These are phyloP conservation scores for Calidris pygmaea DNA, from an alignment of 2,113 vertebrate genomes.

Conservation along the genomic window DNA sequence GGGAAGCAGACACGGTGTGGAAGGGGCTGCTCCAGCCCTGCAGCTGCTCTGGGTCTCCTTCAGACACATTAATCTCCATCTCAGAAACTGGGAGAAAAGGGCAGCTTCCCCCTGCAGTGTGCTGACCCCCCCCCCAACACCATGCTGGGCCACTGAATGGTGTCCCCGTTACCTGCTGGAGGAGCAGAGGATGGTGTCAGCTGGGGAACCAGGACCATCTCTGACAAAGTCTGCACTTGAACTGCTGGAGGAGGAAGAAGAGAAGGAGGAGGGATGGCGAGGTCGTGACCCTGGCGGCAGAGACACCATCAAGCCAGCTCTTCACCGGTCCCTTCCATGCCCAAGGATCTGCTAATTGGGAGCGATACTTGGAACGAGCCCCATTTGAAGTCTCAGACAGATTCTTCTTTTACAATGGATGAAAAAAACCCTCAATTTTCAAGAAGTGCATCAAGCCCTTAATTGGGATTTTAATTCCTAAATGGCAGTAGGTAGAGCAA, in stretches of 20 bases:
- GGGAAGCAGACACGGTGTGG: neutral
- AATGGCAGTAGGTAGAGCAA: neutral
- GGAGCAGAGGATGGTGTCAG: neutral
- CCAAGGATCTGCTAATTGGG: neutral
- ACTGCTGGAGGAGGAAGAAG: too few relatives aligned
- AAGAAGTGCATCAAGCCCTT: constrained; percentile 2
- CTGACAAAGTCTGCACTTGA: neutral
- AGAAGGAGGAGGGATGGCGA: neutral
- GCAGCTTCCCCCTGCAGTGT: neutral
- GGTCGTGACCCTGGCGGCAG: neutral
- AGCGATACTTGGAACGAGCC: neutral
- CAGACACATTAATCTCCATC: accelerated
- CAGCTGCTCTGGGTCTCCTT: neutral
- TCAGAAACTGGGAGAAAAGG: accelerated
- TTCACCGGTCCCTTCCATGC: neutral
- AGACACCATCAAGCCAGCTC: neutral
- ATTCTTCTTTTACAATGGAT: neutral
- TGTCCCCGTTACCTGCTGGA: neutral
- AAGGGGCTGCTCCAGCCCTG: neutral
- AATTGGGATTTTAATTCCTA: constrained; percentile 34
- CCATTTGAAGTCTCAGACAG: neutral
- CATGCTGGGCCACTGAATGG: accelerated
- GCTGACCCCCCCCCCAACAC: accelerated
- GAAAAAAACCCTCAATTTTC: neutral
- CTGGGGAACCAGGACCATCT: neutral